Base-by-base conservation (phyloP, 2,113 vertebrate genomes). In the Odocoileus virginianus region DNA sequence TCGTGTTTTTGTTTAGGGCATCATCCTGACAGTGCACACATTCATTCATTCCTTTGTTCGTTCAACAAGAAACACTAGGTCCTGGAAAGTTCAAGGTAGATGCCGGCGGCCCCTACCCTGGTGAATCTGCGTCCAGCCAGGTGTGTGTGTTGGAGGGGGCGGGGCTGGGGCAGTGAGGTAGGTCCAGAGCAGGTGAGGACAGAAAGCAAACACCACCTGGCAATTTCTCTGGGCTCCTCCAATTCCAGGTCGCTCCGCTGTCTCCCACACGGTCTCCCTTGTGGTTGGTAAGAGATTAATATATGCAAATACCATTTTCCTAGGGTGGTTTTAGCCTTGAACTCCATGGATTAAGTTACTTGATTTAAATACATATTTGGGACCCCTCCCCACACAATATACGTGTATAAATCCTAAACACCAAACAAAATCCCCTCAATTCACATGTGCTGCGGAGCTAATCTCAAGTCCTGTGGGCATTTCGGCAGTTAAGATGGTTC, bases 381-480 rank as follows among this genome's bases (percentile, higher is more conserved):
- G 96, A 0, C 60, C 79, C 89, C 19, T 33, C 67, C 83, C 58
- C 52, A 7, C 11, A 36, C 82, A 89, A 83, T 33, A 93, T 25
- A 90, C 96, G 83, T 8, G 92, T 67, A 92, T 81, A 97, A 98
- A 97, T 96, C 96, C 92, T 81, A 64, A 97, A 40, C 97, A 97
- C 98, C 94, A 97, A 96, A 96, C 98, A 95, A 97, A 98, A 97
- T 93, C 95, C 98, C 94, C 97, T 98, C 96, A 92, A 97, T 97
- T 94, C 97, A 94, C 50, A 3, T 91, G 92, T 83, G 96, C 98
- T 88, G 91, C 27, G 47, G 95, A 97, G 96, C 96, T 98, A 92
- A 98, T 98, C 97, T 97, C 83, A 57, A 93, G 97, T 98, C 98
- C 97, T 94, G 97, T 97, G 98, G 98, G 98, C 97, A 96, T 97